Conservation (phyloP, 2,113 vertebrate species). For the Limanda limanda region DNA sequence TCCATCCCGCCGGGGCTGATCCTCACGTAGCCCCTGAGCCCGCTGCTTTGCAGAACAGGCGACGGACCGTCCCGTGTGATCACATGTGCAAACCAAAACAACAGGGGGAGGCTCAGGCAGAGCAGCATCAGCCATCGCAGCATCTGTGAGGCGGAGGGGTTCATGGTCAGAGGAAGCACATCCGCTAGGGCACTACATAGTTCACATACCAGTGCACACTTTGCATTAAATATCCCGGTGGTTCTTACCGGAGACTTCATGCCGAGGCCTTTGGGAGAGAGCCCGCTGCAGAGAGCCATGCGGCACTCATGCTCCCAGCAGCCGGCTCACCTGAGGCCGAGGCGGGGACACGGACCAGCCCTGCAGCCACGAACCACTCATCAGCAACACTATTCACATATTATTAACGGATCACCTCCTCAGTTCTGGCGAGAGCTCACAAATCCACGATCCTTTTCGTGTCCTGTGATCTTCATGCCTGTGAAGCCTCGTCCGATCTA, state of each 20-base stretch:
- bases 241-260: conserved; percentile 68
- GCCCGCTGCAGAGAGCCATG: background rate
- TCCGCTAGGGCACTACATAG: background rate
- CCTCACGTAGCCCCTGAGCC: conserved; percentile 72
- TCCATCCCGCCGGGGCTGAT: conserved; percentile 47
- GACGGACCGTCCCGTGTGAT: conserved; percentile 28
- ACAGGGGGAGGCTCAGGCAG: conserved; percentile 61
- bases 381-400: background rate
- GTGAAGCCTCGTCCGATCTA: background rate
- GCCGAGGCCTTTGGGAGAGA: conserved; percentile 28
- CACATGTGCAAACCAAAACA: conserved; percentile 75
- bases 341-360: background rate
- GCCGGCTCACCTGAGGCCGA: background rate
- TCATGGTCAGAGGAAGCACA: background rate
- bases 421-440: background rate
- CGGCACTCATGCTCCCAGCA: conserved; percentile 25
- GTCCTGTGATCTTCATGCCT: background rate
- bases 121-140: conserved; percentile 70
- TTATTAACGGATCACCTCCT: background rate
- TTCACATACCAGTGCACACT: background rate
- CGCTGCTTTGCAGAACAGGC: background rate
- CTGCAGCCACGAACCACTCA: background rate
- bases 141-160: conserved; percentile 39
- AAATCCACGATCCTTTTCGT: background rate
- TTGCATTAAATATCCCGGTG: background rate